A percentile compares a stretch with the other conserved stretches of the same genome.
phyloP scores from a whole-genome alignment of 2,113 vertebrate species.

The cattle (Bos taurus) region ARS-UCD2.0 NC_037346.1:57906501-57907000 shows the following conservation, averaged over 20 bases:
- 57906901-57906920: not conserved
- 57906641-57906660: not conserved
- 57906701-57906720: not conserved
- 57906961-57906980: not conserved
- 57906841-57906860: not conserved
- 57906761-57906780: not conserved
- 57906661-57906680: rapidly evolving
- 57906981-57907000: not conserved
- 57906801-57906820: not conserved
- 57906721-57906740: not conserved
- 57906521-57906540: not conserved
- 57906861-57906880: not conserved
- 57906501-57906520: not conserved
- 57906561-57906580: not conserved
- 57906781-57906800: not conserved
- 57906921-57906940: not conserved
- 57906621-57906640: rapidly evolving
- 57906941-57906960: not conserved
- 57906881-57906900: not conserved
- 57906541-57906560: not conserved
- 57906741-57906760: not conserved
- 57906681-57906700: rapidly evolving
- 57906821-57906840: not conserved
- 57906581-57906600: not conserved
- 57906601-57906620: rapidly evolving